Conservation (phyloP, 1,140 invertebrate species). For the Heliconius melpomene region DNA sequence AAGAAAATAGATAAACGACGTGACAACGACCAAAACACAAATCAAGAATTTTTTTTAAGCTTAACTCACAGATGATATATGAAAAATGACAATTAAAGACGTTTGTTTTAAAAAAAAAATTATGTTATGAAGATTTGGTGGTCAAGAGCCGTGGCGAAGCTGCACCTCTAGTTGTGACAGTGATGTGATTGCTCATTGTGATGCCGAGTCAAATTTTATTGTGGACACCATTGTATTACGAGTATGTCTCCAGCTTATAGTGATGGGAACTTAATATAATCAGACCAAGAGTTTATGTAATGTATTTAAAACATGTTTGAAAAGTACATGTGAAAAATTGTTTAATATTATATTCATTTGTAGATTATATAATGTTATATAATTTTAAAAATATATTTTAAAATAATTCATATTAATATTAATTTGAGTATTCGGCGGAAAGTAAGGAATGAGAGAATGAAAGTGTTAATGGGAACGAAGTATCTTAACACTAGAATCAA, state of each 20-base stretch:
- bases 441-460: too few species aligned
- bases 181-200: constrained; percentile 78
- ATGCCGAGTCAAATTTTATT: constrained; percentile 70
- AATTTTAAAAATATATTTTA: too few species aligned
- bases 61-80: background rate
- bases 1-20: constrained; percentile 49
- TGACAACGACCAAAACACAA: constrained; percentile 1
- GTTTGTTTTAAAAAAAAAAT: background rate
- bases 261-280: constrained; percentile 45
- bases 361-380: too few species aligned
- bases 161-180: constrained; percentile 57
- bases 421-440: too few species aligned
- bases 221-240: constrained; percentile 57
- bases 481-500: too few species aligned
- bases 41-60: background rate
- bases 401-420: too few species aligned
- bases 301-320: too few species aligned
- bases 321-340: too few species aligned
- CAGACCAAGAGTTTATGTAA: background rate
- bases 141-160: constrained; percentile 55
- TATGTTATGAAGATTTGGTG: constrained; percentile 45
- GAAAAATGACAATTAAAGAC: background rate
- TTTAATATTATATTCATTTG: too few species aligned
- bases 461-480: too few species aligned
- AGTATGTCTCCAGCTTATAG: constrained; percentile 50